phyloP scores from a whole-genome alignment of 2,797 vertebrate species.

The Malurus leucopterus region DNA sequence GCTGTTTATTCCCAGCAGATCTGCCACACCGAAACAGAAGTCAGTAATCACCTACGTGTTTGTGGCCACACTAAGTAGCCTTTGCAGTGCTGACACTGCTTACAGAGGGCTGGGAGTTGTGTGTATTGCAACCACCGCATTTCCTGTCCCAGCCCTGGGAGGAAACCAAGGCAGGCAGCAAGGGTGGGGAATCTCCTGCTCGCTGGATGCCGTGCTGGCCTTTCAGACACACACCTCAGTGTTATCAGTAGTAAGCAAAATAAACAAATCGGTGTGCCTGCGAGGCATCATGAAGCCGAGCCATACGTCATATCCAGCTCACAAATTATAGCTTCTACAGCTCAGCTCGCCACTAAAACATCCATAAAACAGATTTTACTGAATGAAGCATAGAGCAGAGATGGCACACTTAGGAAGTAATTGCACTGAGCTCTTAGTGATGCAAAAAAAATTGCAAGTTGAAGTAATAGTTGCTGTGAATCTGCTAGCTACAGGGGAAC shows the following conservation, averaged over 20 bases:
- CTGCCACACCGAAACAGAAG: not conserved
- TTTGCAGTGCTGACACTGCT: not conserved
- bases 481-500: not conserved
- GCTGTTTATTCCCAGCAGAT: not conserved
- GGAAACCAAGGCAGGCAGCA: constrained; percentile 3
- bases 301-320: not conserved
- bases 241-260: not conserved
- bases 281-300: not conserved
- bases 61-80: not conserved
- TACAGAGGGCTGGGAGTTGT: not conserved
- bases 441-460: not conserved
- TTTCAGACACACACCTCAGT: not conserved
- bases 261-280: not conserved
- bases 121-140: not conserved
- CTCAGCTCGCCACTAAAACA: not conserved
- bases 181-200: constrained; percentile 22
- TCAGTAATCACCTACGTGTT: not conserved
- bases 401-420: not conserved
- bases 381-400: not conserved
- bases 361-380: not conserved
- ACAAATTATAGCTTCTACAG: not conserved
- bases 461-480: not conserved
- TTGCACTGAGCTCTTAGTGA: not conserved
- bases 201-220: rapidly evolving
- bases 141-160: constrained; percentile 31